These are phyloP conservation scores for Ispidina picta DNA, from an alignment of 2,797 vertebrate species.

Conservation along the genomic window DNA sequence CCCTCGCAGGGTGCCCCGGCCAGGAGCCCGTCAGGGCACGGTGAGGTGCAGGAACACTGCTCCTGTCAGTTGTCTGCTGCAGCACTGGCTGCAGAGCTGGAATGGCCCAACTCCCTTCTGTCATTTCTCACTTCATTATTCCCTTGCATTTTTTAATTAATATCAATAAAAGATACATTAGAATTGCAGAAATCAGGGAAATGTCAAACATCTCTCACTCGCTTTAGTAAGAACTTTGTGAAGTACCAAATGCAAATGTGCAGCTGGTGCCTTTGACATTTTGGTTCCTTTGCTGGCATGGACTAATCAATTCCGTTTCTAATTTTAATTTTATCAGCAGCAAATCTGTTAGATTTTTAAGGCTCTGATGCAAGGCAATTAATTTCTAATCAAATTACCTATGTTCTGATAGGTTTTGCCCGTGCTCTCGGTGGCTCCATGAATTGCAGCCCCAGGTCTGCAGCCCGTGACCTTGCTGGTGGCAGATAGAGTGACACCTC, in stretches of 20 bases:
- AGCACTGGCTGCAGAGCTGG: accelerated
- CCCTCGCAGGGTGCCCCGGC: neutral
- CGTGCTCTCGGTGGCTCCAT: neutral
- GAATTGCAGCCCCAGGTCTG: neutral
- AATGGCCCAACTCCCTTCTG: neutral
- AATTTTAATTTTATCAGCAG: constrained; percentile 68
- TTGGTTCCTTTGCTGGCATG: constrained; percentile 54
- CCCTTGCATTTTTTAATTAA: constrained; percentile 14
- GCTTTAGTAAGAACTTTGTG: constrained; percentile 55
- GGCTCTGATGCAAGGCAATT: constrained; percentile 46
- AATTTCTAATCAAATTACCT: constrained; percentile 61
- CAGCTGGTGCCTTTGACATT: constrained; percentile 71
- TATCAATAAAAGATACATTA: constrained; percentile 48
- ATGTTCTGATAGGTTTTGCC: neutral
- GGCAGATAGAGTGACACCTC: accelerated
- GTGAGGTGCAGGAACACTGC: neutral
- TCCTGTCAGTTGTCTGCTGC: too few relatives aligned
- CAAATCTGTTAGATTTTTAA: constrained; percentile 55
- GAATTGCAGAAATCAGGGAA: constrained; percentile 64
- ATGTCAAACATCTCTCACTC: constrained; percentile 66
- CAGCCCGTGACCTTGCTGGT: accelerated
- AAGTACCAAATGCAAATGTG: constrained; percentile 70
- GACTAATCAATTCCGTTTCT: constrained; percentile 65
- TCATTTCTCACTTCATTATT: neutral
- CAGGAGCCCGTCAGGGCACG: accelerated